Conservation (phyloP, 2,888 invertebrate species). For the Thecophora atra region DNA sequence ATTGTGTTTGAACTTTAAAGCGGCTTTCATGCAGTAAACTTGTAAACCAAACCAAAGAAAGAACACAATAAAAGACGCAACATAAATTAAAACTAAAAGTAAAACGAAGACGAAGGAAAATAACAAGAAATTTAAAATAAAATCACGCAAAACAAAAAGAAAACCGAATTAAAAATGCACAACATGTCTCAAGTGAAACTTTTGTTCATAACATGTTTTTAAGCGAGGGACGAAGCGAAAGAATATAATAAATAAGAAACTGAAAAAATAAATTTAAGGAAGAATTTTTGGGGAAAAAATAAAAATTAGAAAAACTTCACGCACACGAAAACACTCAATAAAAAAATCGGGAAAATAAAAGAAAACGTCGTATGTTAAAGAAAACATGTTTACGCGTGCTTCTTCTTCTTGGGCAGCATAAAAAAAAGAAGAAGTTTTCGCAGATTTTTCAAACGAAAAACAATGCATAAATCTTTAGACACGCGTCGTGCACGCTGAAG, state of each 20-base stretch:
- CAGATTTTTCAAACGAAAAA: constrained; percentile 19
- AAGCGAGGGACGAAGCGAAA: background rate
- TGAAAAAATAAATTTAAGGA: background rate
- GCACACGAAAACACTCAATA: background rate
- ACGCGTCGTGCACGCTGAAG: background rate
- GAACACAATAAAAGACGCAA: too few relatives aligned
- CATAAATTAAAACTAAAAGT: too few relatives aligned
- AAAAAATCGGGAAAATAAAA: background rate
- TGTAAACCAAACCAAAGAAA: too few relatives aligned
- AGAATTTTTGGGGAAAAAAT: background rate
- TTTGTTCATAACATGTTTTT: background rate
- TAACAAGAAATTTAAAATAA: too few relatives aligned
- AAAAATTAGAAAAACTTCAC: constrained; percentile 10
- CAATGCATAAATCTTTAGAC: constrained; percentile 23
- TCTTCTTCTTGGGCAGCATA: background rate
- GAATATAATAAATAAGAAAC: background rate
- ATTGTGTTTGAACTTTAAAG: too few relatives aligned
- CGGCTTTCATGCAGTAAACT: too few relatives aligned
- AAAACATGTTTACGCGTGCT: constrained; percentile 14
- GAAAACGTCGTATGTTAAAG: background rate
- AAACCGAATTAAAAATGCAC: background rate
- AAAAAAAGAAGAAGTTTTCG: background rate
- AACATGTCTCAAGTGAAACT: background rate
- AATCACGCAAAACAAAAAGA: background rate
- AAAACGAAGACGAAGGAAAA: too few relatives aligned